A percentile compares a stretch with the other conserved stretches of the same genome.
phyloP scores from a whole-genome alignment of 2,888 invertebrate species.

The Acanthacorydalis orientalis region DNA sequence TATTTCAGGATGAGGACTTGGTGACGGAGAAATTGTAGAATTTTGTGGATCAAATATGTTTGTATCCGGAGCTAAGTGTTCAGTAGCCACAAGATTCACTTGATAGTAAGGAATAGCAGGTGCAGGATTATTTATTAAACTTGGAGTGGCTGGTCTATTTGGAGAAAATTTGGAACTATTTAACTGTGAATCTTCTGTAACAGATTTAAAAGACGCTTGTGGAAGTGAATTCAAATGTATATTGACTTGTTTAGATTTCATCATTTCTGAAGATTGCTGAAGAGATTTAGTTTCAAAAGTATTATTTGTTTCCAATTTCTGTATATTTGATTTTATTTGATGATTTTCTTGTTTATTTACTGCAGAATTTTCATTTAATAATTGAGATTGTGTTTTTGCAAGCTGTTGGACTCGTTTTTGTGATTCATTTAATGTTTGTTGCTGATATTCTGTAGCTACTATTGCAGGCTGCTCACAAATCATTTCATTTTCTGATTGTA shows the following conservation, averaged over 20 bases:
- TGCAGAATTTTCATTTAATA: neutral
- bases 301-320: neutral
- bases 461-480: slow-evolving; percentile 28
- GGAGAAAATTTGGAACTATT: slow-evolving; percentile 13
- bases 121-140: slow-evolving; percentile 55
- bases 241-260: neutral
- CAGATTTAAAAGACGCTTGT: slow-evolving; percentile 46
- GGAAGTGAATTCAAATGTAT: slow-evolving; percentile 16
- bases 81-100: slow-evolving; percentile 54
- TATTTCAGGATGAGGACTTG: slow-evolving; percentile 36
- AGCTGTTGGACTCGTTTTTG: neutral
- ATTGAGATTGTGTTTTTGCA: neutral
- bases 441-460: slow-evolving; percentile 3
- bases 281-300: neutral
- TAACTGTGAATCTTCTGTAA: slow-evolving; percentile 38
- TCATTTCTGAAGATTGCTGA: slow-evolving; percentile 10
- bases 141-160: slow-evolving; percentile 48
- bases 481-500: slow-evolving; percentile 31
- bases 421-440: slow-evolving; percentile 1
- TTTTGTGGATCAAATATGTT: slow-evolving; percentile 42
- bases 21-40: slow-evolving; percentile 41
- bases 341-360: neutral
- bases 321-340: neutral
- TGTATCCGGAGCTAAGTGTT: slow-evolving; percentile 39
- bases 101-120: slow-evolving; percentile 65